Conservation (phyloP, 2,888 invertebrate species). For the Escarpia spicata region DNA sequence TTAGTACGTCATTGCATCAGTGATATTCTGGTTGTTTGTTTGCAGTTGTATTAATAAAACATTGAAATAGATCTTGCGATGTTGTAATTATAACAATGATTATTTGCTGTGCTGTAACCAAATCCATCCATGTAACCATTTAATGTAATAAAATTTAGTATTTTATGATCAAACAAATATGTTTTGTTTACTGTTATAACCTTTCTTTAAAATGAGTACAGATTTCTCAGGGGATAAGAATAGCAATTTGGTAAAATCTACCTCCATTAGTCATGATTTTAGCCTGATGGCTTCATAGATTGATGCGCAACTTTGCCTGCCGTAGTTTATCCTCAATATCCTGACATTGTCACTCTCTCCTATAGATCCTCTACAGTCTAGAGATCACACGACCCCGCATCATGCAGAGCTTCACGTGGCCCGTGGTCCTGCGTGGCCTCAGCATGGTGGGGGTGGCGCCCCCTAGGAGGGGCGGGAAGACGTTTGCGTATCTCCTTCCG, state of each 20-base stretch:
- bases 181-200: too few species aligned
- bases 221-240: background rate
- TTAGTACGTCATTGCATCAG: too few species aligned
- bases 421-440: slow-evolving; percentile 74
- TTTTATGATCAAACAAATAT: background rate
- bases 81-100: too few species aligned
- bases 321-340: background rate
- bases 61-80: too few species aligned
- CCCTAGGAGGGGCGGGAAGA: slow-evolving; percentile 64
- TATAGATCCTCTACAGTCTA: background rate
- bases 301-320: background rate
- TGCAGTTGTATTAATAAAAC: too few species aligned
- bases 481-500: slow-evolving; percentile 77
- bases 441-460: slow-evolving; percentile 74
- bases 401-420: slow-evolving; percentile 78
- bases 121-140: too few species aligned
- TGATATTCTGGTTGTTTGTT: too few species aligned
- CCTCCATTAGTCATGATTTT: background rate
- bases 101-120: too few species aligned
- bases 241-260: background rate
- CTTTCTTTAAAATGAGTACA: too few species aligned
- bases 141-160: background rate
- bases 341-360: background rate
- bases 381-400: background rate
- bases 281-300: background rate